phyloP scores from a whole-genome alignment of 2,113 vertebrate species.

The Amphilophus citrinellus region DNA sequence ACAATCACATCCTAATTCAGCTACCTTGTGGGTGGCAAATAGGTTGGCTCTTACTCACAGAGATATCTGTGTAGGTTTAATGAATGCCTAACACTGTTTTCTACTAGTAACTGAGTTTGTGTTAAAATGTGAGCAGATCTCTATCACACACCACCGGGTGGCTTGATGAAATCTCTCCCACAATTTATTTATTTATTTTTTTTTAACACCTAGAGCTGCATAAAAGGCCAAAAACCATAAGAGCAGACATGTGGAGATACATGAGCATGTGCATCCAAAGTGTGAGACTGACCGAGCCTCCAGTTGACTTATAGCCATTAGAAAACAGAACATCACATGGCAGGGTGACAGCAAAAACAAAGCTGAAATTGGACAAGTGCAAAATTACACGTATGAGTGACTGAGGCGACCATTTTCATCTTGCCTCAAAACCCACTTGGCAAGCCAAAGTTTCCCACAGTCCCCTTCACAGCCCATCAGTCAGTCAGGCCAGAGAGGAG shows the following conservation, averaged over 20 bases:
- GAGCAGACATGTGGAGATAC: background rate
- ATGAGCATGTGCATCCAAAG: background rate
- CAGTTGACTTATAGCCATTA: background rate
- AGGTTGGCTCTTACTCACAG: slow-evolving; percentile 21
- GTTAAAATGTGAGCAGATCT: slow-evolving; percentile 1
- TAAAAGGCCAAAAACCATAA: background rate
- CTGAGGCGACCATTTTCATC: slow-evolving; percentile 58
- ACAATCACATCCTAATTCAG: slow-evolving; percentile 59
- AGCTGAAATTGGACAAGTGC: slow-evolving; percentile 50
- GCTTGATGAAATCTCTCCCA: background rate
- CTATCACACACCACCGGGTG: background rate
- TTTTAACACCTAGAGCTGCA: background rate
- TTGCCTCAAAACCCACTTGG: slow-evolving; percentile 67
- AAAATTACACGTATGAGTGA: slow-evolving; percentile 67
- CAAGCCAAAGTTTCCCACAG: slow-evolving; percentile 67
- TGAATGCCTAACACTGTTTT: slow-evolving; percentile 17
- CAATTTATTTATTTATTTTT: background rate
- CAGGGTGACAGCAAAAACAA: slow-evolving; percentile 36
- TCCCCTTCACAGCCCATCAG: slow-evolving; percentile 71
- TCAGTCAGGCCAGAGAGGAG: slow-evolving; percentile 64
- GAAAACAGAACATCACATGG: slow-evolving; percentile 26
- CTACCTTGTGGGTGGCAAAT: slow-evolving; percentile 53
- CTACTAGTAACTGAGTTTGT: background rate
- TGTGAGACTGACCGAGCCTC: background rate
- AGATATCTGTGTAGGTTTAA: slow-evolving; percentile 22